Base-by-base conservation (phyloP, 2,797 vertebrate species). In the Aphelocoma californica region DNA sequence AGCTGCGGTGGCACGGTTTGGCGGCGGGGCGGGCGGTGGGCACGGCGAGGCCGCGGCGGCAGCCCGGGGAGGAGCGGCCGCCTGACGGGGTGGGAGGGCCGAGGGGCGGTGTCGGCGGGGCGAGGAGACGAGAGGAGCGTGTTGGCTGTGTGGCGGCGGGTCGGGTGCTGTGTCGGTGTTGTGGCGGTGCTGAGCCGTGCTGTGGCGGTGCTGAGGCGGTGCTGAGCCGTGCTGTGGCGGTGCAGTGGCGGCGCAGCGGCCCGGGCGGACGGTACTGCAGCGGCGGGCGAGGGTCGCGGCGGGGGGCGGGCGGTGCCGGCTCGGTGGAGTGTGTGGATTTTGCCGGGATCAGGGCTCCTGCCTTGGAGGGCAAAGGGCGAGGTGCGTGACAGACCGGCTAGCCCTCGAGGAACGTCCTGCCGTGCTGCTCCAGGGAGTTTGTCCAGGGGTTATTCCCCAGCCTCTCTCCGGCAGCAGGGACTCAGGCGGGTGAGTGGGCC, bases 1-100 rank as follows among this genome's bases (percentile, higher is more conserved):
- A 7, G 31, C 29, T 3, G 16, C 26, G 6, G 15, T 3, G 6
- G 29, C 0, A 7, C 18, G 3, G 2, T 0, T 5, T 3, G 19
- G 21, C 26, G 0, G 48, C 28, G 19, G 18, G 26, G 8, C 24
- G 7, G 48, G 44, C n/a, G 2, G 7, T 0, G 61, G 36, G 47
- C 62, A 3, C 45, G 15, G 65, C 26, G 4, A 6, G 12, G 13
- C 10, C 2, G 23, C 17, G 38, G 40, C 12, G 24, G 69, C 7
- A 1, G 38, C 11, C 13, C 16, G n/a, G 51, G 53, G 86, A 18
- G 83, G 72, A 57, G 48, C 54, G 23, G 65, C 29, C 14, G 28
- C 60, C 17, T 6, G 42, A 10, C 5, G 28, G 36, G 42, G 23
- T 1, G 77, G 61, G 51, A 26, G n/a, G 14, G 10, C 28, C 50